phyloP scores from a whole-genome alignment of 2,888 invertebrate species.

The Troides helena region DNA sequence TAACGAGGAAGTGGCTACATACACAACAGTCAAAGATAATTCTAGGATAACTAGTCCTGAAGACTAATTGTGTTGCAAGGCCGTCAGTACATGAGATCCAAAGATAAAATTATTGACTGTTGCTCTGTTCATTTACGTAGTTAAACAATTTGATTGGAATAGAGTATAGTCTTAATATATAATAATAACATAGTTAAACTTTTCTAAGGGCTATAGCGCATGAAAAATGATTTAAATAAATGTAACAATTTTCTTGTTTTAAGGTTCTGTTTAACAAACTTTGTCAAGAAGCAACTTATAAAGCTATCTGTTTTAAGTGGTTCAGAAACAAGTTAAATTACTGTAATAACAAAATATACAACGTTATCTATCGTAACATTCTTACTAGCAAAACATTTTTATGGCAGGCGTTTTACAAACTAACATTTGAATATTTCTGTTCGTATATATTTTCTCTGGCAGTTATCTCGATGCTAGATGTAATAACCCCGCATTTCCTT shows the following conservation, averaged over 20 bases:
- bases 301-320: neutral
- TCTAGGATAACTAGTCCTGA: slow-evolving; percentile 1
- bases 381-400: neutral
- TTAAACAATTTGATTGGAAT: neutral
- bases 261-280: neutral
- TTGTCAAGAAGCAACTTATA: neutral
- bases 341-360: neutral
- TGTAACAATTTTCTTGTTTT: no score
- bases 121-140: no score
- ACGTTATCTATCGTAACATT: no score
- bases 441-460: no score
- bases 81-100: neutral
- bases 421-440: no score
- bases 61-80: neutral
- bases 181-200: neutral
- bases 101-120: neutral
- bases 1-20: neutral
- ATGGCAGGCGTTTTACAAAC: neutral
- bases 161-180: neutral
- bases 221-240: neutral
- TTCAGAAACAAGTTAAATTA: neutral
- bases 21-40: neutral
- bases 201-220: neutral
- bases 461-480: no score
- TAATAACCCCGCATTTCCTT: no score